phyloP scores from a whole-genome alignment of 2,888 invertebrate genomes.

The Strigamia transsilvanica region DNA sequence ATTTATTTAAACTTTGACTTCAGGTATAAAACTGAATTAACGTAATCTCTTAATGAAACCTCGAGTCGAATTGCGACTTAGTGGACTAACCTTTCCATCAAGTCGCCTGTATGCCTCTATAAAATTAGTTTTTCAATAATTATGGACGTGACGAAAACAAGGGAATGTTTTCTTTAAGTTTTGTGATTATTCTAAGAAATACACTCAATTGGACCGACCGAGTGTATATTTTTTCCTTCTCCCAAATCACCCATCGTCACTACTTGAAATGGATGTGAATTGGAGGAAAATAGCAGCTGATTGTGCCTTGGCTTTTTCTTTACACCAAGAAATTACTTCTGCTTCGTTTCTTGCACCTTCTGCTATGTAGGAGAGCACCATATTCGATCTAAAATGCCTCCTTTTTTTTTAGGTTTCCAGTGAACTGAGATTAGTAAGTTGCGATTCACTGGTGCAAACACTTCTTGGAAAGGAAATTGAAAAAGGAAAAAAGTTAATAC shows the following conservation, averaged over 20 bases:
- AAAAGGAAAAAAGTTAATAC: too few species aligned
- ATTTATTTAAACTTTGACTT: too few species aligned
- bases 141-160: too few species aligned
- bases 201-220: background rate
- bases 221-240: background rate
- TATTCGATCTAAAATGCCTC: background rate
- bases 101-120: too few species aligned
- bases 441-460: slow-evolving; percentile 2
- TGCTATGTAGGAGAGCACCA: background rate
- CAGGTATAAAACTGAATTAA: too few species aligned
- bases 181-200: too few species aligned
- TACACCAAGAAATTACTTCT: slow-evolving; percentile 2
- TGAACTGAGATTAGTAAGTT: slow-evolving; percentile 8
- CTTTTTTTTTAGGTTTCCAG: background rate
- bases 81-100: too few species aligned
- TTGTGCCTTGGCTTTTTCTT: slow-evolving; percentile 2
- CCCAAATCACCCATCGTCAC: background rate
- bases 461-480: background rate
- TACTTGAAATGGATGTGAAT: slow-evolving; percentile 8
- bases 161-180: too few species aligned
- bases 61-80: too few species aligned
- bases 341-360: background rate
- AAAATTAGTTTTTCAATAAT: too few species aligned
- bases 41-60: too few species aligned
- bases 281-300: slow-evolving; percentile 8